Evolutionary conservation across 2,113 vertebrate species (phyloP).

Genomic region (Gymnarchus niloticus): DNA sequence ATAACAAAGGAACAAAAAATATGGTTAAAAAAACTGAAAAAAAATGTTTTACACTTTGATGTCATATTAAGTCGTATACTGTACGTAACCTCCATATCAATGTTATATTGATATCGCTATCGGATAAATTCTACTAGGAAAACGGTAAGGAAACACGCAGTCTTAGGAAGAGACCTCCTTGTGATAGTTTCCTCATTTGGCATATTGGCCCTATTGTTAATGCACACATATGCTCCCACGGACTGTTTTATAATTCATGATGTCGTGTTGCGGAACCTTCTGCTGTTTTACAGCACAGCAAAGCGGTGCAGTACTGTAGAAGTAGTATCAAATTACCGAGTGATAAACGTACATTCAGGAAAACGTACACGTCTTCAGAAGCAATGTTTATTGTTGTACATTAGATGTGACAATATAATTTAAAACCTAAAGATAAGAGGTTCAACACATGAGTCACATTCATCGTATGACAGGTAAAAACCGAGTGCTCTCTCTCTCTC

Average conservation of each 20-base stretch:
- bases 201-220: not conserved
- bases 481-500: not conserved
- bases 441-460: not conserved
- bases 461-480: not conserved
- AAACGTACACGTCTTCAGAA: not conserved
- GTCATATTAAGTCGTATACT: no score
- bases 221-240: not conserved
- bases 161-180: not conserved
- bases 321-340: not conserved
- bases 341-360: not conserved
- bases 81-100: no score
- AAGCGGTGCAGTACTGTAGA: not conserved
- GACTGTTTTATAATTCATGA: not conserved
- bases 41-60: no score
- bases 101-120: no score
- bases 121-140: no score
- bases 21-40: no score
- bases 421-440: not conserved
- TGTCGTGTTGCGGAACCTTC: not conserved
- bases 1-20: not conserved
- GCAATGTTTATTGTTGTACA: not conserved
- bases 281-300: not conserved
- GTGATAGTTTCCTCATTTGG: not conserved
- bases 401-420: not conserved
- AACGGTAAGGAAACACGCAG: no score